Evolutionary conservation across 2,888 invertebrate genomes (phyloP).

Genomic region (Thelaira solivaga): DNA sequence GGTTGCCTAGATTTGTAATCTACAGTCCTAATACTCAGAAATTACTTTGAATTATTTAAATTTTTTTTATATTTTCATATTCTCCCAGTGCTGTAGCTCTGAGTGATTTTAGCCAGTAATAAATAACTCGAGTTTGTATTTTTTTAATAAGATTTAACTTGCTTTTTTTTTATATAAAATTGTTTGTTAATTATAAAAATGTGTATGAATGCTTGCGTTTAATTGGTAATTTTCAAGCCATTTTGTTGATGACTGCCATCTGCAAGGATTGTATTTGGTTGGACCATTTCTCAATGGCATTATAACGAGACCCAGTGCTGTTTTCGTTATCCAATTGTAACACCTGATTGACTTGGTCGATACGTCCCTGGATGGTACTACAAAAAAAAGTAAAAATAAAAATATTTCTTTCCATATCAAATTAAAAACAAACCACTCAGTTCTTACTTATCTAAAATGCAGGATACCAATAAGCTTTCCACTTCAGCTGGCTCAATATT

Average conservation of each 20-base stretch:
- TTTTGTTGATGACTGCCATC: conserved; percentile 94
- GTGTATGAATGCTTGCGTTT: conserved; percentile 20
- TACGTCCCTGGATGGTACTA: conserved; percentile 90
- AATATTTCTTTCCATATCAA: background rate
- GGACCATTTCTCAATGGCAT: conserved; percentile 97
- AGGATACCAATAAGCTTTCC: conserved; percentile 96
- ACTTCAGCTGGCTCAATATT: conserved; percentile 97
- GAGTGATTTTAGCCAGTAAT: too few relatives aligned
- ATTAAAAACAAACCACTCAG: background rate
- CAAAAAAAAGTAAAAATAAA: background rate
- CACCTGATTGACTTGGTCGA: conserved; percentile 96
- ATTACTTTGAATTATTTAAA: too few relatives aligned
- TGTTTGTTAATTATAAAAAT: conserved; percentile 9
- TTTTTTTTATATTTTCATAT: too few relatives aligned
- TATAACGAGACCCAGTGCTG: conserved; percentile 90
- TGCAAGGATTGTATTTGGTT: conserved; percentile 92
- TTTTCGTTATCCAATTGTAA: conserved; percentile 90
- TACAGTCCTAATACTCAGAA: too few relatives aligned
- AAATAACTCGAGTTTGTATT: background rate
- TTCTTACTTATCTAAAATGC: conserved; percentile 95
- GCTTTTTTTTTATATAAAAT: background rate
- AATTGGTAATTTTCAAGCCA: conserved; percentile 81
- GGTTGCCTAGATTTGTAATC: too few relatives aligned
- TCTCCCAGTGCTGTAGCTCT: too few relatives aligned
- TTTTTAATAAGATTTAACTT: conserved; percentile 1